Base-by-base conservation (phyloP, 2,888 invertebrate genomes). In the Lepidocyrtinus sp. region DNA sequence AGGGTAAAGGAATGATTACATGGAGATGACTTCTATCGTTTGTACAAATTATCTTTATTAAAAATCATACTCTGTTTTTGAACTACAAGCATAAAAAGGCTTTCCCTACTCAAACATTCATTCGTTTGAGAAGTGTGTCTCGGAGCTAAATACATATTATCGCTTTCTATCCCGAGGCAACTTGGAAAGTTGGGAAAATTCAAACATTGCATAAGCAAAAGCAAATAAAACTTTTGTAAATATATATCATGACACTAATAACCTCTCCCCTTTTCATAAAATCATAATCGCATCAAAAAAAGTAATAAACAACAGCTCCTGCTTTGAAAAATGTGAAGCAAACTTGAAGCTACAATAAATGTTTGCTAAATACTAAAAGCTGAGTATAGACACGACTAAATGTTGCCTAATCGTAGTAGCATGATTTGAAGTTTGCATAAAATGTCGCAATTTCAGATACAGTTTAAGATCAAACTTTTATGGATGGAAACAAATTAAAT, bases 1-100 rank as follows among this genome's bases (percentile, higher is more conserved):
- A n/a, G n/a, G n/a, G 59, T 7, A 59, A 62, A 21, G 5, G 19
- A 62, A 3, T n/a, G 24, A 17, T 63, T 24, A 26, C 63, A 63
- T 25, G 63, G 22, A 26, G 63, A 24, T 26, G 25, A 24, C 63
- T 63, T 22, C 63, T 63, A 24, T 26, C 24, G 22, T 63, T n/a
- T 22, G 17, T 22, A 24, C 1, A 24, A 7, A 15, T 63, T 63
- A 63, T 63, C 63, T 63, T 63, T 63, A 63, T 63, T 63, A 63
- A 61, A 61, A 61, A 61, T 61, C 61, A n/a, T 2, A 26, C 19
- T 22, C 21, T 50, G 46, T 27, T 27, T 59, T 2, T 27, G 27
- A 5, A 55, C n/a, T 9, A 25, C 3, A 24, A 36, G 36, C 25
- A 46, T 15, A 45, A 67, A 67, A 46, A 24, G 24, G 19, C 15